Base-by-base conservation (phyloP, 1,140 invertebrate species). In the Subanguina moxae region DNA sequence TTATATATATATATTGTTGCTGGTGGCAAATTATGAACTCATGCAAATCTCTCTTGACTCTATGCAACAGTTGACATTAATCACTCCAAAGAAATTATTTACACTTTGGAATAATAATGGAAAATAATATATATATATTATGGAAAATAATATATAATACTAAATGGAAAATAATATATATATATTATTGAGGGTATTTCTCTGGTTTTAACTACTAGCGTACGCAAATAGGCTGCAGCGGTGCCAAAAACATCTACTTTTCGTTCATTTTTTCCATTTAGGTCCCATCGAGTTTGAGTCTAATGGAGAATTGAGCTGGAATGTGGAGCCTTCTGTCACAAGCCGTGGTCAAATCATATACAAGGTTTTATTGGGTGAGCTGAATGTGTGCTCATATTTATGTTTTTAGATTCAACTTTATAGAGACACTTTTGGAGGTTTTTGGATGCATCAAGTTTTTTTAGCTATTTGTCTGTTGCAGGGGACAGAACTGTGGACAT, bases 11-110 rank as follows among this genome's bases (percentile, higher is more conserved):
- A n/a, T n/a, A n/a, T n/a, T n/a, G n/a, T n/a, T 81, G 19, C 65
- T 81, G 25, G 78, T 81, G 11, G 71, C 73, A 19, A 78, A 78
- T 56, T 71, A 77, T 1, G 75, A 78, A 5, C 30, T 81, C 17
- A 45, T 82, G 32, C 71, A 82, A 68, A 78, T 78, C 38, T 43
- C 65, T 1, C 56, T 80, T 59, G 78, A 81, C 17, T 64, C 65
- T 9, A 68, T 81, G 25, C 62, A 76, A 48, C 74, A 69, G 25
- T 62, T 74, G 17, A 70, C 76, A 17, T 57, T 72, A 13, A 68
- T 77, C 0, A 83, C 73, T 11, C 75, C 80, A 9, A 69, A 71
- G 63, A 71, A 74, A 27, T 56, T 81, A 17, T 72, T 83, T 42
- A 38, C 70, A 1, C 72, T 81, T n/a, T n/a, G n/a, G n/a, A n/a